phyloP scores from a whole-genome alignment of 2,888 invertebrate genomes.

The Machimus atricapillus region DNA sequence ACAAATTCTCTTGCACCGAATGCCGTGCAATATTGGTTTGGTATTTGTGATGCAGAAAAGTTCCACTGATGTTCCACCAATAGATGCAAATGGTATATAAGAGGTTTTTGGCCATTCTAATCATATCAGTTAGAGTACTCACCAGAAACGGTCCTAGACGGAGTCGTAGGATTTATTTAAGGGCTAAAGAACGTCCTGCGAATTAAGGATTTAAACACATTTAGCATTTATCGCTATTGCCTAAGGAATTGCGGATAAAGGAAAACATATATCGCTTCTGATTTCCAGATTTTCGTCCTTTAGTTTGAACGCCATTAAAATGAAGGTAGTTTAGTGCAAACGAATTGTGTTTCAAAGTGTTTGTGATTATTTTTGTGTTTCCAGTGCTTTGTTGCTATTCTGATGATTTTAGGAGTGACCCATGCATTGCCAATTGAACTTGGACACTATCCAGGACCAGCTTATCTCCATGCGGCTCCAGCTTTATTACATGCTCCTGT shows the following conservation, averaged over 20 bases:
- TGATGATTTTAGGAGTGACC: constrained; percentile 57
- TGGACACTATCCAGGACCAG: constrained; percentile 56
- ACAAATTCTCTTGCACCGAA: background rate
- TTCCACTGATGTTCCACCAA: background rate
- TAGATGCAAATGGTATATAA: constrained; percentile 56
- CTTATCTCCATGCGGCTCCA: constrained; percentile 34
- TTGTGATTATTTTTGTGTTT: constrained; percentile 30
- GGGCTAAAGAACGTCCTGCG: background rate
- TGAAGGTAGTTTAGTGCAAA: constrained; percentile 23
- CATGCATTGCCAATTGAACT: constrained; percentile 60
- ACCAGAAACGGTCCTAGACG: constrained; percentile 56
- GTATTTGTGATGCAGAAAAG: constrained; percentile 10
- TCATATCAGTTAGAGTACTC: constrained; percentile 61
- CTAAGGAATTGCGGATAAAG: background rate
- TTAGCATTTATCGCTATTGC: background rate
- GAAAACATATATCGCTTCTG: background rate
- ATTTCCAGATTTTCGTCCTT: background rate
- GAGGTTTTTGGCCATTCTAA: constrained; percentile 62
- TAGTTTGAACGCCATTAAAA: background rate
- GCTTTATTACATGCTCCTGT: constrained; percentile 51
- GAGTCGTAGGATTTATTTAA: background rate
- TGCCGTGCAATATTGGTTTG: constrained; percentile 4
- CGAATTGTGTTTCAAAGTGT: background rate
- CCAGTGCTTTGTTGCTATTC: constrained; percentile 61
- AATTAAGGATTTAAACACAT: background rate